Percentiles rank a stretch among this genome's conserved stretches.
Conservation (phyloP, 2,888 invertebrate genomes). For the Drosophila birchii region DNA sequence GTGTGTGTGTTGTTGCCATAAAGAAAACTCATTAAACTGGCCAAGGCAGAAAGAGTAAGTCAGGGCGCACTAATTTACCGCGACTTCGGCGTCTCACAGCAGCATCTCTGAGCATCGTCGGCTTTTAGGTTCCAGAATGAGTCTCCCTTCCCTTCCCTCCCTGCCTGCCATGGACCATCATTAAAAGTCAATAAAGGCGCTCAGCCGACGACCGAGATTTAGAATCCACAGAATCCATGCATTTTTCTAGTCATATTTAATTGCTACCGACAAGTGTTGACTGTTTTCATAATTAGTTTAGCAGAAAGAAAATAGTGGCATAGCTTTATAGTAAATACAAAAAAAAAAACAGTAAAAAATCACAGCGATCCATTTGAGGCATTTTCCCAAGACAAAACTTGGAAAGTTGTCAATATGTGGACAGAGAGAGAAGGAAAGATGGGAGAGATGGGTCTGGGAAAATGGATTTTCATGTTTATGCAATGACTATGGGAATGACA, state of each 20-base stretch:
- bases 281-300: constrained; percentile 75
- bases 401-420: constrained; percentile 15
- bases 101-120: not conserved
- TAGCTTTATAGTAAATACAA: not conserved
- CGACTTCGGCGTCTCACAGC: not conserved
- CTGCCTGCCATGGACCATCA: constrained; percentile 50
- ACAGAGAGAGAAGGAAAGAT: not conserved
- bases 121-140: not conserved
- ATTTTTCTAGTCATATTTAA: constrained; percentile 35
- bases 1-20: constrained; percentile 63
- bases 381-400: constrained; percentile 64
- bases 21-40: constrained; percentile 78
- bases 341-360: constrained; percentile 6
- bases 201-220: constrained; percentile 23
- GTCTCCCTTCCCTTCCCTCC: not conserved
- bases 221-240: constrained; percentile 38
- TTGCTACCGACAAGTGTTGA: constrained; percentile 34
- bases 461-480: constrained; percentile 65
- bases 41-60: constrained; percentile 59
- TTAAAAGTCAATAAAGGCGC: constrained; percentile 73
- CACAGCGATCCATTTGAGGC: constrained; percentile 63
- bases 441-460: constrained; percentile 20
- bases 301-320: constrained; percentile 21
- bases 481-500: constrained; percentile 61
- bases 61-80: constrained; percentile 43